Evolutionary conservation across 2,888 invertebrate species (phyloP).

Genomic region (Rhamnusium bicolor): DNA sequence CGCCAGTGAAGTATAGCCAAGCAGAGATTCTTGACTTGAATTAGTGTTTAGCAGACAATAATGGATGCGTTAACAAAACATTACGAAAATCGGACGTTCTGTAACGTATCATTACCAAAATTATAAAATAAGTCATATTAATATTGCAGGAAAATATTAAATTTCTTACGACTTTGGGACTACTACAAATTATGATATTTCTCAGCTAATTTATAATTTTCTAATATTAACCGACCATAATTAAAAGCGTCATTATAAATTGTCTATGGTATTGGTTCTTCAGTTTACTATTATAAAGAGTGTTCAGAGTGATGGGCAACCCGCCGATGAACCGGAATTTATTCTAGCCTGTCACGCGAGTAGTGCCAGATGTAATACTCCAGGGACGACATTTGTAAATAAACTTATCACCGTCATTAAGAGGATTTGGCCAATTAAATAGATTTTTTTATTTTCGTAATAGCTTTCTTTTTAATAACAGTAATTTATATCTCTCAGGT

Average conservation of each 20-base stretch:
- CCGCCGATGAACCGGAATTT: slow-evolving; percentile 49
- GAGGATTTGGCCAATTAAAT: background rate
- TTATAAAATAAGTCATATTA: too few relatives aligned
- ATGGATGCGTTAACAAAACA: too few relatives aligned
- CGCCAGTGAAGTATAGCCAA: too few relatives aligned
- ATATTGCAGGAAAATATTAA: background rate
- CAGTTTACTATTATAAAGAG: slow-evolving; percentile 47
- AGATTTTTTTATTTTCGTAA: background rate
- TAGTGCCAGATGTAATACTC: slow-evolving; percentile 44
- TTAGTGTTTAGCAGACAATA: too few relatives aligned
- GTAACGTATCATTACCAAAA: too few relatives aligned
- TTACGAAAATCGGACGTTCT: too few relatives aligned
- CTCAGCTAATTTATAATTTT: background rate
- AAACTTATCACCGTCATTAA: background rate
- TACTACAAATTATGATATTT: slow-evolving; percentile 16
- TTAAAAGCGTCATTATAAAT: slow-evolving; percentile 32
- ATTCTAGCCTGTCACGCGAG: slow-evolving; percentile 51
- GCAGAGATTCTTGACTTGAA: too few relatives aligned
- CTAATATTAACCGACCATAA: slow-evolving; percentile 15
- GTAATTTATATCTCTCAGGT: too few relatives aligned
- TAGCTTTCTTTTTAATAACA: too few relatives aligned
- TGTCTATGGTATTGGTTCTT: slow-evolving; percentile 41
- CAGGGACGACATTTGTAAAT: slow-evolving; percentile 38
- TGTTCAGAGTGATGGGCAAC: slow-evolving; percentile 53
- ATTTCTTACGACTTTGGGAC: background rate